Percentiles rank a stretch among this genome's conserved stretches.
Conservation (phyloP, 2,113 vertebrate genomes). For the Gnathonemus echidnorhynchus region DNA sequence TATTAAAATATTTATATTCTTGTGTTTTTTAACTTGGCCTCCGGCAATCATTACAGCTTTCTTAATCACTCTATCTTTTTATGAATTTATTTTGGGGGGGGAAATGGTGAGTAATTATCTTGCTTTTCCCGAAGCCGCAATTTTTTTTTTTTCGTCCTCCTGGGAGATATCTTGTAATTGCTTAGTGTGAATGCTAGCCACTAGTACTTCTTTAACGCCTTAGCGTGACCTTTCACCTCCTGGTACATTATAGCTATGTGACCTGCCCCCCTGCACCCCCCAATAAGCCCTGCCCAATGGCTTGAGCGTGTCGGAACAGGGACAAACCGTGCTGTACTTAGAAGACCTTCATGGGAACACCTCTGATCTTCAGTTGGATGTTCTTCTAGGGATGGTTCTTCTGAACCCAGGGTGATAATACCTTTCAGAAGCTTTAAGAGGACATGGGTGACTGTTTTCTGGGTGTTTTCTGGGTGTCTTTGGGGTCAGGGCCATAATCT, state of each 20-base stretch:
- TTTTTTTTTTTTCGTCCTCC: background rate
- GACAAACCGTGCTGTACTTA: background rate
- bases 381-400: background rate
- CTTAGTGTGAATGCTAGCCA: background rate
- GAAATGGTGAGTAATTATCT: slow-evolving; percentile 22
- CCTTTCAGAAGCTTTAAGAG: background rate
- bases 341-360: background rate
- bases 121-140: background rate
- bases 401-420: background rate
- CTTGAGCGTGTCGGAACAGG: background rate
- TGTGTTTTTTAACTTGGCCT: slow-evolving; percentile 13
- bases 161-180: background rate
- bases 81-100: slow-evolving; percentile 8
- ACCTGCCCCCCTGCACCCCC: background rate
- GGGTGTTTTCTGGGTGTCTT: background rate
- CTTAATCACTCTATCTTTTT: slow-evolving; percentile 23
- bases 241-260: background rate
- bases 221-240: background rate
- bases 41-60: background rate
- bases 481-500: background rate
- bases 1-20: slow-evolving; percentile 17
- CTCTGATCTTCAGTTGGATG: background rate
- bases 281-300: background rate
- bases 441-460: background rate
- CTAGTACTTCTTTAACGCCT: background rate